These are phyloP conservation scores for Thrips palmi DNA, from an alignment of 1,140 invertebrate genomes.

Conservation along the genomic window DNA sequence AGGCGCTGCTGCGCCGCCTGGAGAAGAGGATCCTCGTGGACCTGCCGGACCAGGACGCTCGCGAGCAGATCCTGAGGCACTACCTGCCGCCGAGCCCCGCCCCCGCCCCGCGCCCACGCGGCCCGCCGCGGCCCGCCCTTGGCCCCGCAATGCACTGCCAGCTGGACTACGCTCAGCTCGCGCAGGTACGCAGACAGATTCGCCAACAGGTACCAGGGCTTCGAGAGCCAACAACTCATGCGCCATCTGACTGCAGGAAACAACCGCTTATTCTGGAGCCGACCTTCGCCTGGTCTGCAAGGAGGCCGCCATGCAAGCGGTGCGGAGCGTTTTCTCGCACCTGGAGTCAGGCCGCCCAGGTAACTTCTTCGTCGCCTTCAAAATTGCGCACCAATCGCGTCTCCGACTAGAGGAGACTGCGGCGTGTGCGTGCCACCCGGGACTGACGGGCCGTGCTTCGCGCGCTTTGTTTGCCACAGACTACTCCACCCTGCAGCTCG, in stretches of 20 bases:
- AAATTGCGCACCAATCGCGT: too few species aligned
- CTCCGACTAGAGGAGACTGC: too few species aligned
- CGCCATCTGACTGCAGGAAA: slow-evolving; percentile 27
- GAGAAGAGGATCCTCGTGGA: slow-evolving; percentile 75
- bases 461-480: too few species aligned
- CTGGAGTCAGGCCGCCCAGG: slow-evolving; percentile 14
- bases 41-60: slow-evolving; percentile 43
- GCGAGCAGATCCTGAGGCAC: slow-evolving; percentile 39
- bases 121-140: too few species aligned
- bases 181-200: slow-evolving; percentile 19
- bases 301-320: slow-evolving; percentile 53
- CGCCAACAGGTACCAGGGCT: background rate
- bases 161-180: slow-evolving; percentile 34
- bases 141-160: slow-evolving; percentile 23
- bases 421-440: too few species aligned
- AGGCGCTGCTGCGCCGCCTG: slow-evolving; percentile 67
- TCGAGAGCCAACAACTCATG: background rate
- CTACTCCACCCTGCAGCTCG: too few species aligned
- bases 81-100: slow-evolving; percentile 22
- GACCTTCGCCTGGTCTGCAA: slow-evolving; percentile 80
- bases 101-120: slow-evolving; percentile 12
- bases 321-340: slow-evolving; percentile 21
- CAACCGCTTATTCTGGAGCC: slow-evolving; percentile 66
- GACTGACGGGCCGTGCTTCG: too few species aligned
- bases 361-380: too few species aligned